Evolutionary conservation across 2,888 invertebrate genomes (phyloP), one percentile per base, ranked within the genome.

Genomic region (Thymelicus acteon): DNA sequence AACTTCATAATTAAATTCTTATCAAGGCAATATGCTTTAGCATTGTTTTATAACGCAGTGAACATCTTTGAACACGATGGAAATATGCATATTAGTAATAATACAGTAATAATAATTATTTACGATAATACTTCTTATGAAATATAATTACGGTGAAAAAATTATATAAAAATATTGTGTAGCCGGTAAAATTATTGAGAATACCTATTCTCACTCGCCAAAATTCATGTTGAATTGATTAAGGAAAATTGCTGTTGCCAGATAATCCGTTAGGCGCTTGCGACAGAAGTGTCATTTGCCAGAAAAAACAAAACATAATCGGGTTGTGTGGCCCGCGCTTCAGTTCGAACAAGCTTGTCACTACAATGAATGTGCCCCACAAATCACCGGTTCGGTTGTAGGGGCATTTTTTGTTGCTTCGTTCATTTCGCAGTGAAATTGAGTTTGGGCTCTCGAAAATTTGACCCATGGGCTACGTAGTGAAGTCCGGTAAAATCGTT

Each of bases 331-430:
- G 79, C 76, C 78, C 84, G 77, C 82, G 64, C 70, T 70, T 70
- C 79, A 76, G 80, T 78, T 81, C 82, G 85, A 84, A 87, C 90
- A 86, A 86, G 88, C 86, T 86, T 91, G 93, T 91, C 93, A 89
- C 88, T 91, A 89, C 91, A 90, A 92, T 86, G 89, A 86, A 93
- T 92, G 91, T 85, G 83, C 78, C 78, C 89, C 90, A 92, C 93
- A 93, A 93, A 93, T 93, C 93, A 93, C 91, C 83, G 82, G 86
- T 82, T 85, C 85, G 87, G 84, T 84, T 85, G 85, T 81, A 80
- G 80, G 80, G 79, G 77, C 80, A 84, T 90, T 91, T 92, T 92
- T 91, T 92, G 86, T 86, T 84, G 84, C 86, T 84, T 82, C 87
- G 85, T 91, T 87, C 88, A 89, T 91, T 92, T 88, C 86, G 85